phyloP scores from a whole-genome alignment of 2,888 invertebrate genomes.

The Dynastes grantii region DNA sequence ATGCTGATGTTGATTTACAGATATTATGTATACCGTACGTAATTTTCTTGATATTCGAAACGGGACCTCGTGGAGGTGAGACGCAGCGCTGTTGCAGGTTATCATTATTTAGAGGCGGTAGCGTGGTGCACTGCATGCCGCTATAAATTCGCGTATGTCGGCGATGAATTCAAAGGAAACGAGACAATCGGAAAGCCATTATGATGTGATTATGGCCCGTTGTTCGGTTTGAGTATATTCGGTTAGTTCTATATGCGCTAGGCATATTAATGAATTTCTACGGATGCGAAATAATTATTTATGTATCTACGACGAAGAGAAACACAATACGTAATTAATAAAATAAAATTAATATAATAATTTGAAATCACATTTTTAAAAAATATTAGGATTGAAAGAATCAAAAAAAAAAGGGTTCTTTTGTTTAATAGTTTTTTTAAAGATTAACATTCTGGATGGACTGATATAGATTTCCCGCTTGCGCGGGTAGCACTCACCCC shows the following conservation, averaged over 20 bases:
- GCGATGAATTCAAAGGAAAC: slow-evolving; percentile 3
- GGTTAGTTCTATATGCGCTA: background rate
- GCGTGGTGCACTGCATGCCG: background rate
- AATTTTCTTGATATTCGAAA: slow-evolving; percentile 3
- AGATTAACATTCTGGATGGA: no score
- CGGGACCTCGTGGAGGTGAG: background rate
- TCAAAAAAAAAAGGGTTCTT: no score
- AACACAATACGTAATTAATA: no score
- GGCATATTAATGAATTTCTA: background rate
- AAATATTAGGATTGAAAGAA: no score
- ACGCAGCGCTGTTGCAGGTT: background rate
- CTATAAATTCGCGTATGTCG: slow-evolving; percentile 11
- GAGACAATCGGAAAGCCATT: slow-evolving; percentile 10
- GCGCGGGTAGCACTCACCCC: no score
- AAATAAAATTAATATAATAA: no score
- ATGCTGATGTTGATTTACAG: background rate
- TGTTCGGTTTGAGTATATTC: background rate
- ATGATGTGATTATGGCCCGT: background rate
- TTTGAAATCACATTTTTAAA: no score
- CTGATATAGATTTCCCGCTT: no score
- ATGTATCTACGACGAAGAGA: no score
- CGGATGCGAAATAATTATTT: background rate
- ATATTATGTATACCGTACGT: background rate
- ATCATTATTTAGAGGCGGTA: background rate
- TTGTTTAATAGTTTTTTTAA: no score